Conservation (phyloP, 35 echinoderm and acorn worm genomes). For the Heliocidaris tuberculata region DNA sequence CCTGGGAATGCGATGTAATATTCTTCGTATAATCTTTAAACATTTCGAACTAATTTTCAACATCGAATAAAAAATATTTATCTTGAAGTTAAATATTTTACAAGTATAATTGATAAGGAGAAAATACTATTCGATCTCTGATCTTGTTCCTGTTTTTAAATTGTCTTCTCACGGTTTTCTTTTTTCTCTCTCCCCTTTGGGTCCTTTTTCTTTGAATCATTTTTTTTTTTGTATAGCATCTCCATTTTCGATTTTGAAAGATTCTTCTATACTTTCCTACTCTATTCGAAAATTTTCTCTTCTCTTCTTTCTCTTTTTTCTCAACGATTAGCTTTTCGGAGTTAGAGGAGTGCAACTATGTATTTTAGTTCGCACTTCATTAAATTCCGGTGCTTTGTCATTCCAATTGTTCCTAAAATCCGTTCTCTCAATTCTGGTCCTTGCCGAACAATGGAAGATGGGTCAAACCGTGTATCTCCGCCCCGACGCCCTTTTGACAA, state of each 20-base stretch:
- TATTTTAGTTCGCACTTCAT: neutral
- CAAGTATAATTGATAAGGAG: too few species aligned
- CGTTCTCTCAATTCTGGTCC: neutral
- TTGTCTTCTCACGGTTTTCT: too few species aligned
- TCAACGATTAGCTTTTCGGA: neutral
- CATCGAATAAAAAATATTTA: too few species aligned
- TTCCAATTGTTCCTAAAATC: neutral
- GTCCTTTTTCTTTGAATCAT: neutral
- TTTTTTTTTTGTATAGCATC: neutral
- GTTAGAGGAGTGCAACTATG: neutral
- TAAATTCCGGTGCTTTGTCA: constrained; percentile 16
- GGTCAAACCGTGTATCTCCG: neutral
- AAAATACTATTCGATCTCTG: too few species aligned
- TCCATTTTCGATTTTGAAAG: neutral
- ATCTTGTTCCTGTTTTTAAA: neutral
- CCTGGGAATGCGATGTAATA: too few species aligned
- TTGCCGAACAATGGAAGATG: neutral
- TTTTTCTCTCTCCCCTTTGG: neutral
- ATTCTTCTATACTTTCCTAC: neutral
- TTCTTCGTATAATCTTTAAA: too few species aligned
- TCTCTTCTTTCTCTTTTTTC: neutral
- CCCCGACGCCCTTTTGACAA: neutral
- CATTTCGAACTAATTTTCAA: too few species aligned
- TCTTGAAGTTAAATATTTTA: too few species aligned
- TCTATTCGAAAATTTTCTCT: neutral